Evolutionary conservation across 2,888 invertebrate genomes (phyloP), one percentile per base, ranked within the genome.

Genomic region (Diarsia rubi): DNA sequence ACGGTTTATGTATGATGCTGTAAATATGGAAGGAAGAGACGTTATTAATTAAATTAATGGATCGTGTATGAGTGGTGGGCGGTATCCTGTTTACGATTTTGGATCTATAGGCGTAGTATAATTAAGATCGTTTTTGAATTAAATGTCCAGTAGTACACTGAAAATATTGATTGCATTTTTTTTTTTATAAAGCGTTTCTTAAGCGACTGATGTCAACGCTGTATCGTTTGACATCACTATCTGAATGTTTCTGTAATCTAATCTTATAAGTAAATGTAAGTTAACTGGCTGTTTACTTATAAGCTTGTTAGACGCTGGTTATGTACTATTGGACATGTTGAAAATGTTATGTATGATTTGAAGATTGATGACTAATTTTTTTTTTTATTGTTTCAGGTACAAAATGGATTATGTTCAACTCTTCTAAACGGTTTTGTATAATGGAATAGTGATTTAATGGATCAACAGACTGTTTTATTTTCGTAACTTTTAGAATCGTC

Each of bases 21-120:
- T 84, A 69, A 77, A 71, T 83, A 64, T 66, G 52, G 59, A 63
- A 72, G 74, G 69, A 63, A 24, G 70, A 66, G 69, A 67, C 70
- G 54, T 74, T 72, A 82, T 82, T 84, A 85, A 86, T 86, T 78
- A 86, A 84, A 67, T 78, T 74, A 82, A 85, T 85, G 75, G 82
- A 64, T 72, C 73, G 74, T 76, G 59, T 68, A 71, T 85, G 69
- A 84, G 66, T 74, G 47, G 80, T 75, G 42, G 62, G 60, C 16
- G 67, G 67, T 73, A 60, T 73, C 64, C 69, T 85, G 63, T 82
- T 57, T 52, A 70, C 27, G 54, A 45, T 67, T 74, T 81, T 31
- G 45, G 67, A 60, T 31, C 31, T 31, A 31, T 70, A 49, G 52
- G 52, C 8, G 52, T 64, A 45, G 37, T 37, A 44, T 54, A 27